Evolutionary conservation across 2,888 invertebrate genomes (phyloP).

Genomic region (Phalera bucephala): DNA sequence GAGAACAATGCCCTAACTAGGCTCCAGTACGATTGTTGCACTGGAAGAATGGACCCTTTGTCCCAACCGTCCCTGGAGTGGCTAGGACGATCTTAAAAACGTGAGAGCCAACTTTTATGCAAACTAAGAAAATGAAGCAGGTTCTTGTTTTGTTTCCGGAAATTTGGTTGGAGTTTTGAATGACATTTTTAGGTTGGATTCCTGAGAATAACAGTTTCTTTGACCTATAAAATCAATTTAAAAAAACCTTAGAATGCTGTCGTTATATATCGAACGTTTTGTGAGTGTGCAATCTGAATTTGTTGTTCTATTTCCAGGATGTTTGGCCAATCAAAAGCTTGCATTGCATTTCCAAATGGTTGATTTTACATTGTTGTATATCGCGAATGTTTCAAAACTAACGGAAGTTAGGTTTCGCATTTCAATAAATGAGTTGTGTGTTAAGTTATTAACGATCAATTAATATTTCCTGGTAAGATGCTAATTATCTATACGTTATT

Average conservation of each 20-base stretch:
- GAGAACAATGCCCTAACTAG: slow-evolving; percentile 67
- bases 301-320: slow-evolving; percentile 33
- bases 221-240: too few relatives aligned
- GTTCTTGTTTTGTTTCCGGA: slow-evolving; percentile 18
- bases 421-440: slow-evolving; percentile 5
- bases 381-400: slow-evolving; percentile 5
- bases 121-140: slow-evolving; percentile 31
- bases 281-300: slow-evolving; percentile 11
- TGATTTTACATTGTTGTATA: slow-evolving; percentile 7
- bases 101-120: slow-evolving; percentile 32
- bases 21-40: slow-evolving; percentile 56
- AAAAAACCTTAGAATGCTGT: neutral
- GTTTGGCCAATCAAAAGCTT: slow-evolving; percentile 33
- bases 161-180: slow-evolving; percentile 2
- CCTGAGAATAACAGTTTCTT: neutral
- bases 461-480: neutral
- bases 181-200: neutral
- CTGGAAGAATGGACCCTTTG: slow-evolving; percentile 61
- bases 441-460: neutral
- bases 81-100: slow-evolving; percentile 45
- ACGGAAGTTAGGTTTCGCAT: slow-evolving; percentile 18
- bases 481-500: too few relatives aligned
- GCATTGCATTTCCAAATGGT: slow-evolving; percentile 19
- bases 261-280: slow-evolving; percentile 11
- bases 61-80: slow-evolving; percentile 48